Conservation (phyloP, 2,888 invertebrate species). For the Cylloceria caligata region DNA sequence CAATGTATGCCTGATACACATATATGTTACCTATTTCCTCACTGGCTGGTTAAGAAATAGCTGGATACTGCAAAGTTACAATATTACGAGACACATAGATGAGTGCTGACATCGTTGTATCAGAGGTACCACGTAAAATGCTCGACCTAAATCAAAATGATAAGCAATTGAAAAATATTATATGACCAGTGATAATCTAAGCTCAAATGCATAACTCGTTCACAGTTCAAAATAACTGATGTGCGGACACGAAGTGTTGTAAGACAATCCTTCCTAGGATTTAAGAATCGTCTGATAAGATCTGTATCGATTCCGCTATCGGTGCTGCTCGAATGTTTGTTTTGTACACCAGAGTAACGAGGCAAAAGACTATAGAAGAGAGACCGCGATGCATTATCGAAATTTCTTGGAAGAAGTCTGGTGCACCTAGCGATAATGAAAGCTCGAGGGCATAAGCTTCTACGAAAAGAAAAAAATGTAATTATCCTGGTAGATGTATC, state of each 20-base stretch:
- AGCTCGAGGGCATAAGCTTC: conserved; percentile 47
- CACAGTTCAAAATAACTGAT: neutral
- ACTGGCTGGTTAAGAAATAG: no score
- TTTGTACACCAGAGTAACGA: neutral
- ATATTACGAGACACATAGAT: no score
- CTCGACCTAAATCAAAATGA: no score
- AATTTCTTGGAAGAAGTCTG: conserved; percentile 28
- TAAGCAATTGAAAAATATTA: no score
- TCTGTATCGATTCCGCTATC: neutral
- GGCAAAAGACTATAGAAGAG: neutral
- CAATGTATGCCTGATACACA: conserved; percentile 11
- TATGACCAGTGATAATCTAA: neutral
- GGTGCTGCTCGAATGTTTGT: neutral
- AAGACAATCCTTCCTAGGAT: neutral
- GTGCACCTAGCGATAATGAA: conserved; percentile 46
- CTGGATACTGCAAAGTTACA: no score
- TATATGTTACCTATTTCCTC: no score
- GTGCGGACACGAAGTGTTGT: neutral
- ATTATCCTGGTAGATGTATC: conserved; percentile 56
- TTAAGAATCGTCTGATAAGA: neutral
- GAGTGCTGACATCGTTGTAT: no score
- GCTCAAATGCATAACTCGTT: neutral
- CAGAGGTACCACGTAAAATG: no score
- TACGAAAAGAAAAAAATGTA: conserved; percentile 45
- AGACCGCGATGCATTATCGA: conserved; percentile 24